Conservation (phyloP, 1,140 invertebrate genomes). For the Ctenoplectra terminalis region DNA sequence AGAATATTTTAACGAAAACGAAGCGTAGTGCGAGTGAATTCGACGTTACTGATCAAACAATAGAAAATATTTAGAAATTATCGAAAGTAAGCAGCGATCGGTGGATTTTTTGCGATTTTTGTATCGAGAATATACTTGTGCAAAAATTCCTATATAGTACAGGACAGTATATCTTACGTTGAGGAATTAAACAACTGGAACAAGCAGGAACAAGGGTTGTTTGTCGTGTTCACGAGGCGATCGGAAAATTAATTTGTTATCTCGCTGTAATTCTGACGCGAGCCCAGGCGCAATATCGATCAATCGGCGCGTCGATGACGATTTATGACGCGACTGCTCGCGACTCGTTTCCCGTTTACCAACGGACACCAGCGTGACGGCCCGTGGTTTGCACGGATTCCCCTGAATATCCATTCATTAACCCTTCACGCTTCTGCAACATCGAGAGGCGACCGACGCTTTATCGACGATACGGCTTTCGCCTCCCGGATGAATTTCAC, state of each 20-base stretch:
- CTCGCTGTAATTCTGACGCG: conserved; percentile 13
- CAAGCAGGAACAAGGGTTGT: neutral
- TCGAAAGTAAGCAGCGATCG: too few relatives aligned
- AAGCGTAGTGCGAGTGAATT: too few relatives aligned
- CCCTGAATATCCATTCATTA: conserved; percentile 47
- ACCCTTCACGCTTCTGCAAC: conserved; percentile 35
- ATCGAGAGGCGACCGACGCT: neutral
- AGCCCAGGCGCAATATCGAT: conserved; percentile 20
- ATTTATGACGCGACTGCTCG: conserved; percentile 36
- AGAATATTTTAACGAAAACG: too few relatives aligned
- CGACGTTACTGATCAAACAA: too few relatives aligned
- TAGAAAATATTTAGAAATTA: too few relatives aligned
- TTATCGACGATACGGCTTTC: conserved; percentile 21
- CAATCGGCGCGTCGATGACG: conserved; percentile 40
- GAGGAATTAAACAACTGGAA: neutral
- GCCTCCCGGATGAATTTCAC: neutral
- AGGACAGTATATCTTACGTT: neutral
- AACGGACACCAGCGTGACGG: conserved; percentile 4
- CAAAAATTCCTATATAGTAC: too few relatives aligned
- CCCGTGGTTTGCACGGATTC: conserved; percentile 38
- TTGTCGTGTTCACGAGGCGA: neutral
- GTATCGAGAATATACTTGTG: too few relatives aligned
- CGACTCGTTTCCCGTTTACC: conserved; percentile 18
- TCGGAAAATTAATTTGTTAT: conserved; percentile 48
- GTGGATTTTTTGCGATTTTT: too few relatives aligned